A percentile compares a stretch with the other conserved stretches of the same genome.
phyloP scores from a whole-genome alignment of 2,113 vertebrate genomes.

The Peucedramus taeniatus region DNA sequence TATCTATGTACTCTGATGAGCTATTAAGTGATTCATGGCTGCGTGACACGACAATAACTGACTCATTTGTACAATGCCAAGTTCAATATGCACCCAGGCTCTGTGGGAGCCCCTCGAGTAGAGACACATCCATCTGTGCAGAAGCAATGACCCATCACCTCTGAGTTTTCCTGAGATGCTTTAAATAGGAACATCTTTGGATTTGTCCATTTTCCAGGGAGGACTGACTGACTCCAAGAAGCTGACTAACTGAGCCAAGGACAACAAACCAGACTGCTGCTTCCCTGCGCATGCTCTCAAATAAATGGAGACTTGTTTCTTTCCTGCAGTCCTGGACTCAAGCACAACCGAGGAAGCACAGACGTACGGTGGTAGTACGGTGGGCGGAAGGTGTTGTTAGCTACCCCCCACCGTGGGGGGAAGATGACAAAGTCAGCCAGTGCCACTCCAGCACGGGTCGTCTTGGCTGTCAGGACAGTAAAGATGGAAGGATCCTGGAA shows the following conservation, averaged over 20 bases:
- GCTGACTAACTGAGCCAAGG: not conserved
- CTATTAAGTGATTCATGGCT: not conserved
- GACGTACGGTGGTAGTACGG: constrained; percentile 94
- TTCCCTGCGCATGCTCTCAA: accelerated
- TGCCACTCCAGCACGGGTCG: constrained; percentile 86
- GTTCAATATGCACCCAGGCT: not conserved
- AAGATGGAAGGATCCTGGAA: constrained; percentile 93
- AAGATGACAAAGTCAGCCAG: constrained; percentile 97
- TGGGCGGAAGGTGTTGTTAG: constrained; percentile 91
- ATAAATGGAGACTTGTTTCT: not conserved
- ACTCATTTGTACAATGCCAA: not conserved
- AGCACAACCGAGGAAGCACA: not conserved
- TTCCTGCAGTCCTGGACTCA: not conserved
- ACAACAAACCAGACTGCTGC: not conserved
- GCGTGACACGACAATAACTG: not conserved
- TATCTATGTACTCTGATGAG: not conserved
- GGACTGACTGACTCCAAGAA: not conserved
- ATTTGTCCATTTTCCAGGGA: not conserved
- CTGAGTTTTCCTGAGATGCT: not conserved
- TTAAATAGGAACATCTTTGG: not conserved
- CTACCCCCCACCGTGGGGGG: constrained; percentile 93
- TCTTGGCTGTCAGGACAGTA: constrained; percentile 94
- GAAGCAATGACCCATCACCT: not conserved
- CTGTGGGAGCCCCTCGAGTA: not conserved
- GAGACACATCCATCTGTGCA: not conserved